Conservation (phyloP, 1,140 invertebrate genomes). For the Armadillidium nasatum region DNA sequence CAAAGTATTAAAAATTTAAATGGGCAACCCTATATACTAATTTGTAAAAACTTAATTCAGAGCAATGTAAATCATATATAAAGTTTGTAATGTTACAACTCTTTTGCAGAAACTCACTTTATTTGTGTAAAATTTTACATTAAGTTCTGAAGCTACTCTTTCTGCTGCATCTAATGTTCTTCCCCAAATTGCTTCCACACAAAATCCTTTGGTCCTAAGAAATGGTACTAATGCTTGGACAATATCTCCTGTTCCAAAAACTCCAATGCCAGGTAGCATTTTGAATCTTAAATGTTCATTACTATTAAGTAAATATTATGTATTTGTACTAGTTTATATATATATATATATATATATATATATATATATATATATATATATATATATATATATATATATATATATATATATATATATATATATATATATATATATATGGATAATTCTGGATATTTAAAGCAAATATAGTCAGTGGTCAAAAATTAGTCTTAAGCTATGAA, state of each 20-base stretch:
- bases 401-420: too few relatives aligned
- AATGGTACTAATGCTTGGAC: slow-evolving; percentile 86
- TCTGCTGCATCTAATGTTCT: slow-evolving; percentile 75
- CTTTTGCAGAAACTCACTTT: slow-evolving; percentile 59
- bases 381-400: too few relatives aligned
- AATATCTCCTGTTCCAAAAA: slow-evolving; percentile 86
- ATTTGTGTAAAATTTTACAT: slow-evolving; percentile 84
- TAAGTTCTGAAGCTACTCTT: slow-evolving; percentile 68
- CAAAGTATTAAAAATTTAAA: not conserved
- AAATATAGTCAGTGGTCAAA: too few relatives aligned
- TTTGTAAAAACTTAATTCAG: not conserved
- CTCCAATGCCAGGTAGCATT: slow-evolving; percentile 84
- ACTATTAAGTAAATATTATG: too few relatives aligned
- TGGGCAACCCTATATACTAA: not conserved
- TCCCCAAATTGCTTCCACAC: slow-evolving; percentile 85
- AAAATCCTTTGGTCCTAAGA: slow-evolving; percentile 67
- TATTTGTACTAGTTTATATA: too few relatives aligned
- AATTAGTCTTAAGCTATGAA: too few relatives aligned
- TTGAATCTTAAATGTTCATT: not conserved
- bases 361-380: too few relatives aligned
- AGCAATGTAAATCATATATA: not conserved
- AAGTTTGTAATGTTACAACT: not conserved
- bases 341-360: too few relatives aligned
- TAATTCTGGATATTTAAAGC: too few relatives aligned
- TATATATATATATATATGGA: too few relatives aligned